Evolutionary conservation across 2,113 vertebrate species (phyloP).

Genomic region (Triplophysa siluroides): DNA sequence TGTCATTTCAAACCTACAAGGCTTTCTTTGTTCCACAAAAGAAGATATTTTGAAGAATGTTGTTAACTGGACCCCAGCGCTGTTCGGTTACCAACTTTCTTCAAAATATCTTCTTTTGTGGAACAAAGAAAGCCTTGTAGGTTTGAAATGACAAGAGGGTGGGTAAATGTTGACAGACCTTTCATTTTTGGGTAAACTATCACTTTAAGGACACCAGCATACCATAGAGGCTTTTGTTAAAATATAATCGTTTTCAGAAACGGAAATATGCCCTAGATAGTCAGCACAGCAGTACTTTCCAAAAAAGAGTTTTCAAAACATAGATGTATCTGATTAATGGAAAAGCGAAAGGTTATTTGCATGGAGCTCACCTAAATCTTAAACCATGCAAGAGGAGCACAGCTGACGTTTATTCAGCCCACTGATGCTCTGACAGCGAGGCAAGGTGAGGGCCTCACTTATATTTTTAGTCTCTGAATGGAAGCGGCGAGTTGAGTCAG

Average conservation of each 20-base stretch:
- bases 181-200: too few species aligned
- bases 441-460: slow-evolving; percentile 38
- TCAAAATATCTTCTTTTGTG: too few species aligned
- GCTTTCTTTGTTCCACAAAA: too few species aligned
- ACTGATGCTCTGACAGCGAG: slow-evolving; percentile 17
- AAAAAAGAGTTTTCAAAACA: neutral
- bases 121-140: too few species aligned
- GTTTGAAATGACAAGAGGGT: too few species aligned
- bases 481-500: slow-evolving; percentile 42
- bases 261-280: neutral
- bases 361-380: slow-evolving; percentile 15
- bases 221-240: neutral
- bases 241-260: neutral
- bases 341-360: slow-evolving; percentile 1
- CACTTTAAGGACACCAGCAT: too few species aligned
- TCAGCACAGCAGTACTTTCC: neutral
- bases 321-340: neutral
- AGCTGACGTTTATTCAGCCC: slow-evolving; percentile 30
- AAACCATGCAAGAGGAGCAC: neutral
- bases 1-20: too few species aligned
- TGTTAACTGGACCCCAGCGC: too few species aligned
- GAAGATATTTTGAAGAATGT: too few species aligned
- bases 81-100: too few species aligned
- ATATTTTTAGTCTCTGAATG: slow-evolving; percentile 47
- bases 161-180: too few species aligned